Percentiles rank a stretch among this genome's conserved stretches.
Evolutionary conservation across 2,888 invertebrate species (phyloP).

Genomic region (Hyposoter didymator): DNA sequence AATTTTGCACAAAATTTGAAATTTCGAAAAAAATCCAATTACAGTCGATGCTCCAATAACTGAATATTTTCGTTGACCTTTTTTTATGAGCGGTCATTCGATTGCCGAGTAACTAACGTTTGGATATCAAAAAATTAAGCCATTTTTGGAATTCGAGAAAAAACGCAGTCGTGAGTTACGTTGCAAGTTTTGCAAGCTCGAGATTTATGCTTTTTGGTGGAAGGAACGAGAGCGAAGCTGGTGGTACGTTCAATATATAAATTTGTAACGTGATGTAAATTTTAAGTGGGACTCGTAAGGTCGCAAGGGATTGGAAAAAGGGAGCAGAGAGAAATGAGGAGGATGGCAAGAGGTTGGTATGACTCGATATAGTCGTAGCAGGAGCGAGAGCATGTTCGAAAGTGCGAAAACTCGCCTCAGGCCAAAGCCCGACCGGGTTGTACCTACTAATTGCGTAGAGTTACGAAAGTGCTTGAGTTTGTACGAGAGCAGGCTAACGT

Average conservation of each 20-base stretch:
- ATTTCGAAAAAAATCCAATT: not conserved
- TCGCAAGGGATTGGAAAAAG: constrained; percentile 11
- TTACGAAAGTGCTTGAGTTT: constrained; percentile 53
- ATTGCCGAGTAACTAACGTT: not conserved
- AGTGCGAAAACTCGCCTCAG: constrained; percentile 62
- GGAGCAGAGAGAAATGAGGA: constrained; percentile 39
- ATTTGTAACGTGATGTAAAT: constrained; percentile 53
- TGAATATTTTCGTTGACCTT: too few relatives aligned
- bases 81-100: too few relatives aligned
- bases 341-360: constrained; percentile 4
- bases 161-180: not conserved
- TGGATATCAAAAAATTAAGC: not conserved
- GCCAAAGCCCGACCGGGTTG: constrained; percentile 44
- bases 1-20: not conserved
- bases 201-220: constrained; percentile 17
- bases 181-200: not conserved
- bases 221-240: not conserved
- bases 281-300: constrained; percentile 10
- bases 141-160: not conserved
- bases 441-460: constrained; percentile 62
- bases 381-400: constrained; percentile 50
- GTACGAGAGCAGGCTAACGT: constrained; percentile 2
- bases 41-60: not conserved
- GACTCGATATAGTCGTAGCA: constrained; percentile 14
- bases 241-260: constrained; percentile 26